Base-by-base conservation (phyloP, 2,113 vertebrate genomes). In the Tychaedon coryphoeus region DNA sequence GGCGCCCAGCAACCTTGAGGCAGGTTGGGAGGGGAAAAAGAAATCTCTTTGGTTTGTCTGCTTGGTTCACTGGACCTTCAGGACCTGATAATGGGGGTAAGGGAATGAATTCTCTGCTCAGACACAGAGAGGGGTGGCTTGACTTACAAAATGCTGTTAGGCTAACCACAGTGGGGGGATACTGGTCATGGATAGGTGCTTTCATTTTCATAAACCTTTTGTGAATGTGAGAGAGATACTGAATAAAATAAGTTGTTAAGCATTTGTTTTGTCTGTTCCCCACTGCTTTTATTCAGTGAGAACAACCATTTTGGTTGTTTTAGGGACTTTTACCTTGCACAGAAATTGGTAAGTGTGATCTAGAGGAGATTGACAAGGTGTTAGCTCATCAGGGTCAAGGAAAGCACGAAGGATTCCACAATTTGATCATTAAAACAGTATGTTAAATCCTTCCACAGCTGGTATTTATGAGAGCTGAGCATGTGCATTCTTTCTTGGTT, bases 111-210 rank as follows among this genome's bases (percentile, higher is more conserved):
- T 51, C 5, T n/a, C 51, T 61, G 25, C 31, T 67, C 26, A 47
- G 5, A 48, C 60, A 60, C 36, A 47, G 25, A 38, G 19, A 74
- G 12, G 7, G 11, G 20, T 53, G 29, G 18, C 11, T 45, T 42
- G 38, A 42, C 23, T 34, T 61, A 24, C 8, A 24, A 61, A 60
- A 66, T 29, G 24, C 18, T 7, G 22, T 61, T 67, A 31, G 18
- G 20, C 22, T n/a, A 40, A 36, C 13, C 25, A 33, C 28, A 76
- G 36, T 23, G 9, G 7, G 8, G 16, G 10, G 12, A 12, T 72
- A n/a, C n/a, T 2, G 1, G 11, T 12, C 34, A 54, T 19, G 45
- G 19, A 53, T 6, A 58, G 0, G 0, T 36, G 42, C 12, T 58
- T 75, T 58, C 3, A 14, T 83, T 67, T 54, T 51, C 33, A 42